These are phyloP conservation scores for Agrotis exclamationis DNA, from an alignment of 2,888 invertebrate genomes.

Conservation along the genomic window DNA sequence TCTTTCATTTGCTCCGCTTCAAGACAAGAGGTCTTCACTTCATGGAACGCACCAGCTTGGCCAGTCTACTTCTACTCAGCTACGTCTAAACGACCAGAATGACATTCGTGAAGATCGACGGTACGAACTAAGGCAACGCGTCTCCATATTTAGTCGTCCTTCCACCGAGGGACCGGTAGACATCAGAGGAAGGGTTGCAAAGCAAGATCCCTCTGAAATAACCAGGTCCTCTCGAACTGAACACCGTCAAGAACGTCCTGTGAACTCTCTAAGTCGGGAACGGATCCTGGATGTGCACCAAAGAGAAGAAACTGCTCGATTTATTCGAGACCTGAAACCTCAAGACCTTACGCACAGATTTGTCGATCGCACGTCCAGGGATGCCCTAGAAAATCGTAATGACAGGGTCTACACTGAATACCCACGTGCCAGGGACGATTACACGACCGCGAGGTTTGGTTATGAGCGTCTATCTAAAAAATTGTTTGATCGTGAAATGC, in stretches of 20 bases:
- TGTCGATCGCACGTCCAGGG: conserved; percentile 16
- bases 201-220: conserved; percentile 22
- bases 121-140: conserved; percentile 63
- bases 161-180: conserved; percentile 43
- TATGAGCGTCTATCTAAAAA: conserved; percentile 38
- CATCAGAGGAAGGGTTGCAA: conserved; percentile 31
- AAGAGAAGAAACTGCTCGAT: conserved; percentile 22
- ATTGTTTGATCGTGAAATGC: conserved; percentile 21
- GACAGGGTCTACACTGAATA: conserved; percentile 23
- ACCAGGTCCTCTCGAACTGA: conserved; percentile 29
- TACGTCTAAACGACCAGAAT: conserved; percentile 48
- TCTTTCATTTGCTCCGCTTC: conserved; percentile 65
- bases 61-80: conserved; percentile 59
- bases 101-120: conserved; percentile 66
- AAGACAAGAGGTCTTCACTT: conserved; percentile 69
- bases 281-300: conserved; percentile 25
- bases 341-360: conserved; percentile 24
- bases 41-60: conserved; percentile 64
- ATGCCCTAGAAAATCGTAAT: conserved; percentile 37
- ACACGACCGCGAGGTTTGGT: conserved; percentile 20
- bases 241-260: conserved; percentile 29
- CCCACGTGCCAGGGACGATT: conserved; percentile 25
- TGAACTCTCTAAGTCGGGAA: conserved; percentile 33
- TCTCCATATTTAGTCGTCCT: conserved; percentile 34
- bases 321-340: conserved; percentile 21